Evolutionary conservation across 2,888 invertebrate genomes (phyloP), one percentile per base, ranked within the genome.

Genomic region (Drosophila heteroneura): DNA sequence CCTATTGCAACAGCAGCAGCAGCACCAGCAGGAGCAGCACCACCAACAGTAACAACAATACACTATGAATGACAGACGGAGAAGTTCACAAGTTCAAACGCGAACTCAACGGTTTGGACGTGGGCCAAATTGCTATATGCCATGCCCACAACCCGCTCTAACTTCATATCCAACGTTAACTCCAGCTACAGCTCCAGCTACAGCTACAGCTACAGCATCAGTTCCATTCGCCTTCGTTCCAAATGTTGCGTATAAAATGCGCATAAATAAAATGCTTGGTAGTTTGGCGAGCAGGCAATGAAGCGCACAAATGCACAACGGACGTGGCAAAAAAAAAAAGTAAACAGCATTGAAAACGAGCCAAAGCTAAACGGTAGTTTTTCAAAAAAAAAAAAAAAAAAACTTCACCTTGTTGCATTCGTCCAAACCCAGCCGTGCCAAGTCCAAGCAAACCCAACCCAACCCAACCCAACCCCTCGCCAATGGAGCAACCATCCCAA

Each of bases 61-160:
- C 64, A 52, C 71, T 71, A 83, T 44, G 70, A 85, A 60, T 79
- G 79, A 76, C 79, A 72, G 74, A 70, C 74, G 60, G 41, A 58
- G 59, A 66, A 82, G 88, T 85, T 85, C 85, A 84, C 74, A 82
- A 88, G 85, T 85, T 87, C 85, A 85, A 87, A 76, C 72, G 77
- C 76, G 70, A 54, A 65, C 51, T 57, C 69, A 69, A 52, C 51
- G 51, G 33, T n/a, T 52, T 70, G 69, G 70, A 70, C 70, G 39
- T 70, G 51, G 51, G 65, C 77, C 68, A 72, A 71, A 67, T 66
- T 63, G 70, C 74, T 65, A 74, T 64, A 77, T 72, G 81, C 79
- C 73, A 73, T 81, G 54, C 59, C 72, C 53, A 61, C 56, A 57
- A 16, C 33, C 56, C 37, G 49, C 62, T 51, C 41, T 52, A 77